Conservation (phyloP, 2,888 invertebrate species). For the Machimus rusticus region DNA sequence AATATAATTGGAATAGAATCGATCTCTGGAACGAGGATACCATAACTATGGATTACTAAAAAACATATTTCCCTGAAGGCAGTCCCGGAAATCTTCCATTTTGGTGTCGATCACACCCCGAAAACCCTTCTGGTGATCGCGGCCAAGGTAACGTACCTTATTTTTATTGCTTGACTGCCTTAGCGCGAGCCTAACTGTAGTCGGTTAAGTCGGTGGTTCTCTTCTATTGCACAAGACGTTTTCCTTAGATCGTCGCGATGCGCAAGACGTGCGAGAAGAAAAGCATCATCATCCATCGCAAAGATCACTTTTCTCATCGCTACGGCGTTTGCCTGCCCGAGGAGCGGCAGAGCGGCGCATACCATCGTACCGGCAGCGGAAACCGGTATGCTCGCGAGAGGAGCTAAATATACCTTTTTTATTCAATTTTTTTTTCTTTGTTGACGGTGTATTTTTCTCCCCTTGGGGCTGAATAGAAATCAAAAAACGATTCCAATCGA, state of each 20-base stretch:
- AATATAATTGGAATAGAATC: not conserved
- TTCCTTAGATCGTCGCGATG: not conserved
- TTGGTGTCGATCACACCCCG: not conserved
- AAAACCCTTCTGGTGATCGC: conserved; percentile 17
- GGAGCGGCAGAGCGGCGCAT: not conserved
- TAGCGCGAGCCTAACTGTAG: conserved; percentile 29
- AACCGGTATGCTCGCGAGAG: conserved; percentile 4
- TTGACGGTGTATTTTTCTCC: not conserved
- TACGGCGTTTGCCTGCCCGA: not conserved
- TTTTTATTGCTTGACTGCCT: conserved; percentile 32
- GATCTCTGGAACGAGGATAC: not conserved
- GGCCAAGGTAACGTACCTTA: conserved; percentile 25
- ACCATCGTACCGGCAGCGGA: not conserved
- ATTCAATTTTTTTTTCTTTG: not conserved
- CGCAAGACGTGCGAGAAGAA: conserved; percentile 5
- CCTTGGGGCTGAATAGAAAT: not conserved
- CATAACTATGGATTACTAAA: conserved; percentile 23
- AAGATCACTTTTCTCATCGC: not conserved
- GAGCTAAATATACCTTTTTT: not conserved
- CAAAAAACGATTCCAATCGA: not conserved
- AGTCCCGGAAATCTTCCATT: not conserved
- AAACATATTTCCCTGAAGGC: not conserved
- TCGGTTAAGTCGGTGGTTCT: conserved; percentile 6
- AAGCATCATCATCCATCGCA: conserved; percentile 6
- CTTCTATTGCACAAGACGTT: conserved; percentile 20